These are phyloP conservation scores for Tetropium fuscum DNA, from an alignment of 2,888 invertebrate genomes.

Conservation along the genomic window DNA sequence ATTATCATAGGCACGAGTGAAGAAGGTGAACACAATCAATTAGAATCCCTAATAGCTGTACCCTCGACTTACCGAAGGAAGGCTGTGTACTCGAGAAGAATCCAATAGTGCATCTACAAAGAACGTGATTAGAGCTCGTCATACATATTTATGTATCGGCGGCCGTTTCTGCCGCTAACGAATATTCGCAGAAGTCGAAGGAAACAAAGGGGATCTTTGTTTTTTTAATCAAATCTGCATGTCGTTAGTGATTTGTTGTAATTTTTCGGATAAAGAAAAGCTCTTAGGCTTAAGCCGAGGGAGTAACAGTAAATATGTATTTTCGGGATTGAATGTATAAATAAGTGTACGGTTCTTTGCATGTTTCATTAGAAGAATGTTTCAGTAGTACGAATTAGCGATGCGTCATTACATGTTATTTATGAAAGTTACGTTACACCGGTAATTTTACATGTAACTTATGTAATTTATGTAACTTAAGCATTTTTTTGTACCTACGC, in stretches of 20 bases:
- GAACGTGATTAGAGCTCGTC: slow-evolving; percentile 50
- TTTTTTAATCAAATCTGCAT: slow-evolving; percentile 48
- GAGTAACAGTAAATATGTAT: no score
- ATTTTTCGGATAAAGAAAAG: no score
- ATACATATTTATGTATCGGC: slow-evolving; percentile 48
- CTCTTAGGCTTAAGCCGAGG: no score
- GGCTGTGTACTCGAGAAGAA: slow-evolving; percentile 37
- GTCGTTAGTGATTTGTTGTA: slow-evolving; percentile 45
- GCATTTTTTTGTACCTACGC: no score
- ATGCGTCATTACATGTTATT: no score
- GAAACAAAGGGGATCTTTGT: slow-evolving; percentile 44
- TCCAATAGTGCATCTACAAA: slow-evolving; percentile 47
- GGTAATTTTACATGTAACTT: no score
- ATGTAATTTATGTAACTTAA: no score
- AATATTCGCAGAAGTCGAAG: slow-evolving; percentile 41
- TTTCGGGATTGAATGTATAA: no score
- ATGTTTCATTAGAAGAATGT: no score
- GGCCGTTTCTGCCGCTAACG: slow-evolving; percentile 45
- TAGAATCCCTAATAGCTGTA: slow-evolving; percentile 48
- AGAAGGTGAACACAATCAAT: slow-evolving; percentile 53
- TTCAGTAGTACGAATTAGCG: no score
- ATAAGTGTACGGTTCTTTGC: no score
- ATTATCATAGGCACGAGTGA: slow-evolving; percentile 52
- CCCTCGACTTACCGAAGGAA: slow-evolving; percentile 30
- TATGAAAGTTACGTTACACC: no score